Conservation (phyloP, 2,113 vertebrate species). For the Odocoileus hemionus region DNA sequence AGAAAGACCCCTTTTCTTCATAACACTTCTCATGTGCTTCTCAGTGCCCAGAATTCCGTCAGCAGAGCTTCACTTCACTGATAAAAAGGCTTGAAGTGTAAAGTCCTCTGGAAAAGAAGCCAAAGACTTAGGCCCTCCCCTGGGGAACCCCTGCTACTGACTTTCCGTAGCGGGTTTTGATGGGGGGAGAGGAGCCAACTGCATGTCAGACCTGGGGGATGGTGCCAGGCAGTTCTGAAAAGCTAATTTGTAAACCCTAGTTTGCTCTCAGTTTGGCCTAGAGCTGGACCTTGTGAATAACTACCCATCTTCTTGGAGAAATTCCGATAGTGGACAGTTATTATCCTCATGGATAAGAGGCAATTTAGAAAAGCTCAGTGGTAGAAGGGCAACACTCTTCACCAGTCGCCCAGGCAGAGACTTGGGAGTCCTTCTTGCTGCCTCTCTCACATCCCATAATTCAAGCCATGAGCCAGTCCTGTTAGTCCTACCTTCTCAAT, state of each 20-base stretch:
- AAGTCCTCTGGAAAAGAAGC: not conserved
- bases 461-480: not conserved
- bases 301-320: not conserved
- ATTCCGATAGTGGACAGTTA: not conserved
- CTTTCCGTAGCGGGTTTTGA: not conserved
- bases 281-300: not conserved
- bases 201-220: not conserved
- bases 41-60: not conserved
- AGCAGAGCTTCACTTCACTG: not conserved
- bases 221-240: not conserved
- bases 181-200: not conserved
- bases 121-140: not conserved
- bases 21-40: not conserved
- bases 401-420: not conserved
- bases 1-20: not conserved
- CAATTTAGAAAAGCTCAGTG: not conserved
- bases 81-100: not conserved
- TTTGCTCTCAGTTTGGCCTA: not conserved
- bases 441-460: not conserved
- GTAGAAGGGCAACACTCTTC: not conserved
- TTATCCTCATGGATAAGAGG: not conserved
- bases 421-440: not conserved
- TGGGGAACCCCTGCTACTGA: no score
- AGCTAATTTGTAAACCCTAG: not conserved
- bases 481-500: not conserved